These are phyloP conservation scores for Tupaia chinensis DNA, from an alignment of 2,113 vertebrate genomes.

Conservation along the genomic window DNA sequence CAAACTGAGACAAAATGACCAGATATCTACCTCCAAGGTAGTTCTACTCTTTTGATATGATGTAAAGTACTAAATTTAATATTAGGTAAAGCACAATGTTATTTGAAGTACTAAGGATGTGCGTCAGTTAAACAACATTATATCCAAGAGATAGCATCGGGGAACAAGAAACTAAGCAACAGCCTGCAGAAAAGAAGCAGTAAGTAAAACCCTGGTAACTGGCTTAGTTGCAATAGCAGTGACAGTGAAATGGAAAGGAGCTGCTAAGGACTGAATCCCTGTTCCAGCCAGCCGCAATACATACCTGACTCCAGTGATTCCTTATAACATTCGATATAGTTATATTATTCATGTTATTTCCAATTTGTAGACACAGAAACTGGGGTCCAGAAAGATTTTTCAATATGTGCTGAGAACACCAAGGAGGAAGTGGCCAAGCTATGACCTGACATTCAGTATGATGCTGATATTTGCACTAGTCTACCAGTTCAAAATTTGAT, in stretches of 20 bases:
- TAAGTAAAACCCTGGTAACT: not conserved
- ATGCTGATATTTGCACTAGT: not conserved
- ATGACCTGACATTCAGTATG: conserved; percentile 24
- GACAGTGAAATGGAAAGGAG: not conserved
- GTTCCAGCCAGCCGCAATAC: not conserved
- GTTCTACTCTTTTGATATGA: conserved; percentile 21
- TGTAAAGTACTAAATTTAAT: conserved; percentile 51
- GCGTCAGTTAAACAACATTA: not conserved
- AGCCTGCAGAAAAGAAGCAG: not conserved
- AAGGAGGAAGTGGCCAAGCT: not conserved
- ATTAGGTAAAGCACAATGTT: conserved; percentile 39
- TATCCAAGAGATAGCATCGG: conserved; percentile 19
- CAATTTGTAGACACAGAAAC: conserved; percentile 13
- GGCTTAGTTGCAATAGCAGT: not conserved
- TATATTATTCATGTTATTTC: not conserved
- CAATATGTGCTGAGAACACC: not conserved
- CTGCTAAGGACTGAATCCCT: not conserved
- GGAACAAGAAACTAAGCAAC: conserved; percentile 55
- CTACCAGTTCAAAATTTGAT: not conserved
- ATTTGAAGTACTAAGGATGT: conserved; percentile 46
- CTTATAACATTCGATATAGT: not conserved
- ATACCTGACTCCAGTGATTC: not conserved
- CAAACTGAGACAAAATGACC: conserved; percentile 6
- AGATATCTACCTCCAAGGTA: conserved; percentile 32
- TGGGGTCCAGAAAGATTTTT: not conserved